Conservation (phyloP, 2,113 vertebrate species). For the Peromyscus maniculatus region DNA sequence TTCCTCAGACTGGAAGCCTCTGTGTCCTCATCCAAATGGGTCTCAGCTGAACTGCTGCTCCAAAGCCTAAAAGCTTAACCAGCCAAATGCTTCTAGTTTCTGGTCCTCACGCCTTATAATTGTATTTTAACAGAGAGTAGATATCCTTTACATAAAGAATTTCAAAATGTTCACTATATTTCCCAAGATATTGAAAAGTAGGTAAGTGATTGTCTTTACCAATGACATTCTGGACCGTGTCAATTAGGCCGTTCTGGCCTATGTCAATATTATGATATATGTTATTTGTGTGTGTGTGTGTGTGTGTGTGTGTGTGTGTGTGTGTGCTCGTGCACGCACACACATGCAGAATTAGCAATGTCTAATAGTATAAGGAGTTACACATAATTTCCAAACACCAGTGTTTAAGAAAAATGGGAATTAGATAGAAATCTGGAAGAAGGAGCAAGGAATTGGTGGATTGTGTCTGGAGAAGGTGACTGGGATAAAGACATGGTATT, state of each 20-base stretch:
- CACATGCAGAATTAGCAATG: background rate
- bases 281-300: background rate
- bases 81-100: too few species aligned
- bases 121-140: background rate
- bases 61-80: too few species aligned
- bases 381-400: slow-evolving; percentile 2
- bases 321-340: background rate
- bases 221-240: background rate
- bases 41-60: too few species aligned
- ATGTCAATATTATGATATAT: background rate
- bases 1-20: too few species aligned
- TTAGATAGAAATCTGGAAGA: slow-evolving; percentile 5
- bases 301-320: background rate
- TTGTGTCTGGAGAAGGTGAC: background rate
- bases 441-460: background rate
- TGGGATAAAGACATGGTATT: background rate
- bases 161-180: background rate
- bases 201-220: background rate
- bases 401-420: background rate
- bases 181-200: background rate
- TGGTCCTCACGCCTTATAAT: too few species aligned
- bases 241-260: background rate
- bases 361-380: slow-evolving; percentile 23
- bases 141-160: background rate
- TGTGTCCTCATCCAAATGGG: too few species aligned